A percentile compares a stretch with the other conserved stretches of the same genome.
These are phyloP conservation scores for Cyclargus thomasi DNA, from an alignment of 1,140 invertebrate species.

Conservation along the genomic window DNA sequence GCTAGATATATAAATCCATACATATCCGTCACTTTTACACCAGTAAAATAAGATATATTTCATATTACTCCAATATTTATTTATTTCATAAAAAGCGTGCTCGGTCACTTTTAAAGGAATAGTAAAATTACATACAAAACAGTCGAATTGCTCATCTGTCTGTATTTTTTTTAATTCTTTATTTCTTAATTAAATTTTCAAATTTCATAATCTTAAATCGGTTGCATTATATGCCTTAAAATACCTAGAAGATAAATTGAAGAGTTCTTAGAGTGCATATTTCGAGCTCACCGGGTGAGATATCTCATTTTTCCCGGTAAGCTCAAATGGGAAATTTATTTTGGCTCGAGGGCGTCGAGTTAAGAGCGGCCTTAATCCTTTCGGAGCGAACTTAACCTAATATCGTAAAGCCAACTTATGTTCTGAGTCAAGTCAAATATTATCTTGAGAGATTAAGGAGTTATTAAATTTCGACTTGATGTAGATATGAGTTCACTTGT, in stretches of 20 bases:
- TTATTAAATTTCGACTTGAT: conserved; percentile 51
- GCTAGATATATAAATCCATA: too few species aligned
- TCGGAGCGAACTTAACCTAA: conserved; percentile 66
- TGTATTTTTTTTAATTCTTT: too few species aligned
- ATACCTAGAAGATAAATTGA: not conserved
- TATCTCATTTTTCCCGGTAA: conserved; percentile 62
- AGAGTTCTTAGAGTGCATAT: not conserved
- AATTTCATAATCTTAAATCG: not conserved
- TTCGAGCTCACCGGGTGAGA: not conserved
- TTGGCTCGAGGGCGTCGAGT: conserved; percentile 62
- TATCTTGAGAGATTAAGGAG: conserved; percentile 65
- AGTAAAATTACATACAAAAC: too few species aligned
- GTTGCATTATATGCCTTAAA: not conserved
- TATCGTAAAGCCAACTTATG: conserved; percentile 71
- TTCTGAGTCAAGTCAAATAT: conserved; percentile 66
- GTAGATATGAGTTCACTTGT: conserved; percentile 19
- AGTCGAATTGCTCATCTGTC: too few species aligned
- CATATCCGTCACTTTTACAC: too few species aligned
- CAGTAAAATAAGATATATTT: too few species aligned
- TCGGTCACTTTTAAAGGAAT: too few species aligned
- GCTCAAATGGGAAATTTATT: conserved; percentile 71
- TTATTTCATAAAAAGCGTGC: too few species aligned
- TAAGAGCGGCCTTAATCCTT: conserved; percentile 70
- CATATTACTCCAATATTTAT: too few species aligned
- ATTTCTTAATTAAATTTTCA: too few species aligned